These are phyloP conservation scores for Aculops lycopersici DNA, from an alignment of 1,140 invertebrate genomes.

Conservation along the genomic window DNA sequence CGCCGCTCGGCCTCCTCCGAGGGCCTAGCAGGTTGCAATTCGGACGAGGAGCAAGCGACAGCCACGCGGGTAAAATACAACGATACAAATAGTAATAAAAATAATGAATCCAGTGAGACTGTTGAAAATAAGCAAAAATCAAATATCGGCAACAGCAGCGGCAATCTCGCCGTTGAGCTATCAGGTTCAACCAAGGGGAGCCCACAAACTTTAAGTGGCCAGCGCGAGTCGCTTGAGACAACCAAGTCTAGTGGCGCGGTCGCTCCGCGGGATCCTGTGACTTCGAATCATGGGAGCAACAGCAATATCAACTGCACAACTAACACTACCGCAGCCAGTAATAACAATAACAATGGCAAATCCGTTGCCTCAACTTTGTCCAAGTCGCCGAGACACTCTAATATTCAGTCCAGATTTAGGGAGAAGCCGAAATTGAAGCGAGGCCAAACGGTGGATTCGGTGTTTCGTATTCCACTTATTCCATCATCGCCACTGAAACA, in stretches of 20 bases:
- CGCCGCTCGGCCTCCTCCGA: slow-evolving; percentile 9
- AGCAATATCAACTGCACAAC: background rate
- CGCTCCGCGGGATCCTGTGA: background rate
- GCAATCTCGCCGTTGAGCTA: no score
- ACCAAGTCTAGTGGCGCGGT: background rate
- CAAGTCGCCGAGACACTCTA: no score
- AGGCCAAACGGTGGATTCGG: background rate
- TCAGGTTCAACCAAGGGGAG: background rate
- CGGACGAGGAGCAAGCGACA: slow-evolving; percentile 15
- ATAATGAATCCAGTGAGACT: background rate
- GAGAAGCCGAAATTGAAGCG: background rate
- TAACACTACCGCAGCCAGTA: background rate
- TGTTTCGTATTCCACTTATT: no score
- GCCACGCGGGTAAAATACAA: slow-evolving; percentile 36
- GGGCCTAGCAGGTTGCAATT: slow-evolving; percentile 4
- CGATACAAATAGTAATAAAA: no score
- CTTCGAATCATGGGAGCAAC: background rate
- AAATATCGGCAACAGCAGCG: no score
- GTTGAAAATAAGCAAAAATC: no score
- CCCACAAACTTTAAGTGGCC: background rate
- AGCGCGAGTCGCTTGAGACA: background rate
- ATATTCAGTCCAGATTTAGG: no score
- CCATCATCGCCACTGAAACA: no score
- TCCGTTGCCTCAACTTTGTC: background rate
- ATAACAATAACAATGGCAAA: background rate